These are phyloP conservation scores for Drosophila bunnanda DNA, from an alignment of 2,888 invertebrate genomes.

Conservation along the genomic window DNA sequence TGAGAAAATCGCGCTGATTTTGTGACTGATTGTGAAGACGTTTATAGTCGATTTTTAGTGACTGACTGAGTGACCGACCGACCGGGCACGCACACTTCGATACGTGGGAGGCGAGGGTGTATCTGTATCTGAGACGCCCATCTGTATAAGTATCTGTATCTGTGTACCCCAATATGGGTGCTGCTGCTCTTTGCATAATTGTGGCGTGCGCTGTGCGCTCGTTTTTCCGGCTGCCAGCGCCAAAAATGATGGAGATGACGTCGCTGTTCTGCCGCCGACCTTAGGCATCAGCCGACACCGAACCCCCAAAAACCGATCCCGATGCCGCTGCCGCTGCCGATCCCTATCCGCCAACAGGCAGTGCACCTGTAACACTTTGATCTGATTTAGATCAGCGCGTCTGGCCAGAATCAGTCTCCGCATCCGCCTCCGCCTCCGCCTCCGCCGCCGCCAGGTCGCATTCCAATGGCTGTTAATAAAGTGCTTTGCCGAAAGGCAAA, in stretches of 20 bases:
- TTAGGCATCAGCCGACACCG: conserved; percentile 44
- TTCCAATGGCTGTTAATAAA: conserved; percentile 72
- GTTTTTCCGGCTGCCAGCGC: conserved; percentile 59
- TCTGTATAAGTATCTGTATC: conserved; percentile 14
- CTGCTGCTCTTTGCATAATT: conserved; percentile 59
- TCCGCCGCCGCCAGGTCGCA: conserved; percentile 52
- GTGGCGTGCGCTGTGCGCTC: conserved; percentile 50
- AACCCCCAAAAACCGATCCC: conserved; percentile 10
- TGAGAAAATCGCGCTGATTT: conserved; percentile 79
- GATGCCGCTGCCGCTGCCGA: neutral
- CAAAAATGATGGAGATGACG: conserved; percentile 64
- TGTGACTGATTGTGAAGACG: conserved; percentile 80
- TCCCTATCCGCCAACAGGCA: conserved; percentile 11
- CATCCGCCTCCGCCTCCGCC: conserved; percentile 16
- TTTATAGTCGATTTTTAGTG: conserved; percentile 81
- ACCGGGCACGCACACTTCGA: conserved; percentile 12
- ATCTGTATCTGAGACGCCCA: conserved; percentile 19
- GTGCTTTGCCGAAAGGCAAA: conserved; percentile 62
- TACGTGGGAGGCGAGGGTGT: conserved; percentile 16
- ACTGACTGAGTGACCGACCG: conserved; percentile 60
- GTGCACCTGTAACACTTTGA: conserved; percentile 67
- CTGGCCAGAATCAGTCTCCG: conserved; percentile 61
- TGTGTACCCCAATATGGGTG: conserved; percentile 21
- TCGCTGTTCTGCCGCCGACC: conserved; percentile 54
- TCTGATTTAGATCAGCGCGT: conserved; percentile 59